Percentiles rank a stretch among this genome's conserved stretches.
phyloP scores from a whole-genome alignment of 2,797 vertebrate genomes.

The Xenentodon cancila region DNA sequence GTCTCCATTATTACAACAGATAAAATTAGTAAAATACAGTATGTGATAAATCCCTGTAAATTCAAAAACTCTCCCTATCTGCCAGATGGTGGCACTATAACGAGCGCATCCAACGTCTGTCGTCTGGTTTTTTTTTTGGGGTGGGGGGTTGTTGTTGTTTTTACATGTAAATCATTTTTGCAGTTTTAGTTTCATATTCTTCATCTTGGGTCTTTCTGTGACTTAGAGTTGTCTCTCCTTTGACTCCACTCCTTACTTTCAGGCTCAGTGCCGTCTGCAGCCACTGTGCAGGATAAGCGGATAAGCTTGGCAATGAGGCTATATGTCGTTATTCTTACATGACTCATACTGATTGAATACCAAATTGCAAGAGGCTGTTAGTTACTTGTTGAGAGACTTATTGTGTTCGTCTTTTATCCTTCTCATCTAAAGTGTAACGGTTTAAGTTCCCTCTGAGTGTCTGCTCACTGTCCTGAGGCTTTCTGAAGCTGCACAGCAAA shows the following conservation, averaged over 20 bases:
- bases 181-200: constrained; percentile 1
- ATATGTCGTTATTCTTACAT: constrained; percentile 14
- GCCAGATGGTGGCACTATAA: too few species aligned
- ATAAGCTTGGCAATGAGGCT: constrained; percentile 20
- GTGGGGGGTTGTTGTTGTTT: too few species aligned
- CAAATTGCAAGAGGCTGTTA: constrained; percentile 43
- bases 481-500: constrained; percentile 52
- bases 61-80: too few species aligned
- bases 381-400: constrained; percentile 51
- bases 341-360: constrained; percentile 28
- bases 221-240: constrained; percentile 17
- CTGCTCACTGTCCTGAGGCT: constrained; percentile 56
- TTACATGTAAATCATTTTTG: constrained; percentile 8
- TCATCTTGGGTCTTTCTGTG: neutral
- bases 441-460: constrained; percentile 53
- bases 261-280: constrained; percentile 9
- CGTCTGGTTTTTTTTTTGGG: neutral
- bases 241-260: constrained; percentile 13
- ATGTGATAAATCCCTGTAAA: too few species aligned
- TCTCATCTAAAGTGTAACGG: constrained; percentile 61
- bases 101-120: too few species aligned
- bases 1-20: too few species aligned
- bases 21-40: too few species aligned
- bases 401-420: constrained; percentile 65
- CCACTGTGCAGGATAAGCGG: constrained; percentile 35